Percentiles rank a stretch among this genome's conserved stretches.
These are phyloP conservation scores for Platichthys stellatus DNA, from an alignment of 2,113 vertebrate species.

Conservation along the genomic window DNA sequence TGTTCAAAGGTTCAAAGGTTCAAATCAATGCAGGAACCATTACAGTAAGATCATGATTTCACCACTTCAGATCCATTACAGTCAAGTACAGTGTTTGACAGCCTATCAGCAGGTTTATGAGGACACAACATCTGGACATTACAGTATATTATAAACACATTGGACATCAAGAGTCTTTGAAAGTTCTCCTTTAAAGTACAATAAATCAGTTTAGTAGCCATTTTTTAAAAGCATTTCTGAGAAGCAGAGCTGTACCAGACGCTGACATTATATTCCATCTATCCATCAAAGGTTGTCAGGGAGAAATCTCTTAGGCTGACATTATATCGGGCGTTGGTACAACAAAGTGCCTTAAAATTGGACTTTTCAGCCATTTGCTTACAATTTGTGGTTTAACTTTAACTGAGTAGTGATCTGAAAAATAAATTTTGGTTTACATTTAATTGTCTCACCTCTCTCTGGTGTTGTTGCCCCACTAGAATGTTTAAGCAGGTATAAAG, in stretches of 20 bases:
- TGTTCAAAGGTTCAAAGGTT: constrained; percentile 6
- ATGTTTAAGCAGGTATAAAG: too few species aligned
- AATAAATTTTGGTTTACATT: too few species aligned
- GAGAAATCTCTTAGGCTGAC: not conserved
- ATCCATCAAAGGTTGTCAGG: not conserved
- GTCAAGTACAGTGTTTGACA: constrained; percentile 5
- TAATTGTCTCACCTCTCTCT: too few species aligned
- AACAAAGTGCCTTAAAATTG: too few species aligned
- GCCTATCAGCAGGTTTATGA: constrained; percentile 1
- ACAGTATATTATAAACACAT: not conserved
- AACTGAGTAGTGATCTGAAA: too few species aligned
- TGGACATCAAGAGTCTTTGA: not conserved
- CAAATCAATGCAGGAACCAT: not conserved
- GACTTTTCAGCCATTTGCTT: too few species aligned
- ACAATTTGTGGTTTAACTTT: too few species aligned
- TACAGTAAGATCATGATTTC: not conserved
- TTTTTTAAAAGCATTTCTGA: not conserved
- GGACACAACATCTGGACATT: constrained; percentile 9
- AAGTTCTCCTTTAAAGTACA: not conserved
- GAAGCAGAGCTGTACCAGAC: not conserved
- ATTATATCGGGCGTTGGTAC: not conserved
- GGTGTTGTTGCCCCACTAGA: too few species aligned
- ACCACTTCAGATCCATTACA: not conserved
- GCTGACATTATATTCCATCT: not conserved
- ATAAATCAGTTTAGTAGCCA: not conserved